Base-by-base conservation (phyloP, 35 echinoderm and acorn worm species). In the Amphiura filiformis region DNA sequence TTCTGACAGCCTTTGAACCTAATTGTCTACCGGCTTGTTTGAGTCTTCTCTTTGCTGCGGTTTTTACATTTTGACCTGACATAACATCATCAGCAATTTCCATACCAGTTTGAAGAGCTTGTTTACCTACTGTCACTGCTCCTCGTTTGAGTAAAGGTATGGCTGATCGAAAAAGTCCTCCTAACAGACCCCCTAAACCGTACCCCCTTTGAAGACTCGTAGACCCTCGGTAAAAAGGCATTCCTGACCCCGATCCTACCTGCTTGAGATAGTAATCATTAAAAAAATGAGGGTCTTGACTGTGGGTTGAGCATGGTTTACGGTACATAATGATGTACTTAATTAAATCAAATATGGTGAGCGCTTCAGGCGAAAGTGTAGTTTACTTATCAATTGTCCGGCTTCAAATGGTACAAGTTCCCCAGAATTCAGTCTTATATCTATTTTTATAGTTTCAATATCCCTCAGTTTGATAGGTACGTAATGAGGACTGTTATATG, bases 351-450 rank as follows among this genome's bases (percentile, higher is more conserved):
- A 78, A 36, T 83, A 80, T n/a, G 81, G 88, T 31, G 81, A 81
- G 34, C 52, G n/a, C n/a, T n/a, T n/a, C n/a, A n/a, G n/a, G 4
- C 23, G 64, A 40, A 75, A 92, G 81, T 40, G 84, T 65, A 77
- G 84, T 20, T 39, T 83, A 32, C 84, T 37, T 17, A 90, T 34
- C 23, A 88, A 79, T 22, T 33, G 61, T 18, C 91, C 91, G 7
- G 70, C 39, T 78, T 83, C 31, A 77, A 88, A 93, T 83, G 91
- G 81, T 79, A n/a, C n/a, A n/a, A n/a, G n/a, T n/a, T 76, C 52
- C 0, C 91, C 91, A 26, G 81, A 84, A 32, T 38, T 39, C 30
- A 79, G 65, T 49, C 52, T 93, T 93, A 93, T 88, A 93, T 93
- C 85, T 47, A 93, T 83, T 65, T 78, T 57, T 0, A 93, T 88